Conservation (phyloP, 2,113 vertebrate species). For the Cheilinus undulatus region DNA sequence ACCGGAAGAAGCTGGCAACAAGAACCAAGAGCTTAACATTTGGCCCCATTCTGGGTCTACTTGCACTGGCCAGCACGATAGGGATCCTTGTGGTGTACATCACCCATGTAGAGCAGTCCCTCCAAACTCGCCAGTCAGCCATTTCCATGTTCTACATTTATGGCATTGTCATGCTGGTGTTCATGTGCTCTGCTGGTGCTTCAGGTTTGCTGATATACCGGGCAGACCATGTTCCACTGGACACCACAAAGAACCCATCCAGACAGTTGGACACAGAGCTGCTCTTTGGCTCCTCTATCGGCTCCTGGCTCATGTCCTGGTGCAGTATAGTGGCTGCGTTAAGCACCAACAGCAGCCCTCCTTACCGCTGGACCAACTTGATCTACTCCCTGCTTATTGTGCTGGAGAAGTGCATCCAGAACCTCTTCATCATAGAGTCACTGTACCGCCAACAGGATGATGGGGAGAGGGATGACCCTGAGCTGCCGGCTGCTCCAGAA, state of each 20-base stretch:
- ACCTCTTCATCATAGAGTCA: constrained; percentile 95
- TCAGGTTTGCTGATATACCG: constrained; percentile 89
- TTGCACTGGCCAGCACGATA: constrained; percentile 88
- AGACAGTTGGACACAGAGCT: constrained; percentile 91
- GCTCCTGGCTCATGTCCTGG: constrained; percentile 98
- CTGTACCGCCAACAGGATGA: constrained; percentile 85
- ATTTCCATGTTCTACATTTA: constrained; percentile 94
- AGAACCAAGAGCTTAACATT: constrained; percentile 79
- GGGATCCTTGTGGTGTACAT: constrained; percentile 91
- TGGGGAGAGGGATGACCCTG: constrained; percentile 64
- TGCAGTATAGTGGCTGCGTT: constrained; percentile 90
- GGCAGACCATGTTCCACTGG: constrained; percentile 82
- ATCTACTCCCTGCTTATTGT: constrained; percentile 90
- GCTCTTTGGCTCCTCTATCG: constrained; percentile 90
- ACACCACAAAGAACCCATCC: constrained; percentile 90
- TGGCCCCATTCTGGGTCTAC: constrained; percentile 88
- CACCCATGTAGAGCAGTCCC: constrained; percentile 87
- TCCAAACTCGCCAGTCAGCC: constrained; percentile 84
- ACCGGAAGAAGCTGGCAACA: constrained; percentile 76
- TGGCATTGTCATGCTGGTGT: constrained; percentile 85
- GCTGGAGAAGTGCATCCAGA: constrained; percentile 94
- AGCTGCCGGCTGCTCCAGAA: constrained; percentile 75
- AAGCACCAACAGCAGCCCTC: constrained; percentile 78
- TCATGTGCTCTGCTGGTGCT: constrained; percentile 88
- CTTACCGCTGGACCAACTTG: constrained; percentile 91